These are phyloP conservation scores for Caenorhabditis remanei DNA, from an alignment of 1,140 invertebrate species.

Conservation along the genomic window DNA sequence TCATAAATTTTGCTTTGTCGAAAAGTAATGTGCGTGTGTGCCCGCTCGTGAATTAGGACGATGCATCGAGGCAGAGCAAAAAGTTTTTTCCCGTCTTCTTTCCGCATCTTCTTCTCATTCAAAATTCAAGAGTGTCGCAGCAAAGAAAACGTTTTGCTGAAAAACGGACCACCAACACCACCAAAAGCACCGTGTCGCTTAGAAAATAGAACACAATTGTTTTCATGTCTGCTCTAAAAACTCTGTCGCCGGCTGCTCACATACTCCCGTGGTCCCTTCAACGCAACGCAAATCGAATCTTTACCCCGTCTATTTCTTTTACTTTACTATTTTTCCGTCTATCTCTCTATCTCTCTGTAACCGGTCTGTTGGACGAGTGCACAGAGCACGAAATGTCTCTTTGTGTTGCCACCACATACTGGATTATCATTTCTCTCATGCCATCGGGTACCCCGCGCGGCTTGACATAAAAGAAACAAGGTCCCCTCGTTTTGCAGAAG, in stretches of 20 bases:
- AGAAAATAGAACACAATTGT: slow-evolving; percentile 10
- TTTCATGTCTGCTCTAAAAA: background rate
- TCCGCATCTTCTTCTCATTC: background rate
- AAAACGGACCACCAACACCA: background rate
- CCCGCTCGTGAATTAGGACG: slow-evolving; percentile 14
- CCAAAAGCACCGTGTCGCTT: background rate
- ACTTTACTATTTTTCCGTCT: slow-evolving; percentile 20
- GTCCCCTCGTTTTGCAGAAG: too few relatives aligned
- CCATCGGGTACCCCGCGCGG: background rate
- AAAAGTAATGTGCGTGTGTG: slow-evolving; percentile 30
- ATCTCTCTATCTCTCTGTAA: background rate
- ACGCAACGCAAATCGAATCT: slow-evolving; percentile 43
- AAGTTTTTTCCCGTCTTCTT: background rate
- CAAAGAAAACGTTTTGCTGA: background rate
- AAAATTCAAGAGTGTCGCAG: slow-evolving; percentile 32
- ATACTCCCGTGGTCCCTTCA: background rate
- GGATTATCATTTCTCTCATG: slow-evolving; percentile 9
- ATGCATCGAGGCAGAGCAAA: background rate
- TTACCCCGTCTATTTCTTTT: slow-evolving; percentile 20
- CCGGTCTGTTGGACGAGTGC: background rate
- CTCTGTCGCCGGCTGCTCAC: background rate
- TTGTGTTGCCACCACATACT: background rate
- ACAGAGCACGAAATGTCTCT: slow-evolving; percentile 15
- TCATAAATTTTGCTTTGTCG: background rate
- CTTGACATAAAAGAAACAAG: background rate